These are phyloP conservation scores for Proteles cristata DNA, from an alignment of 2,113 vertebrate species.

Conservation along the genomic window DNA sequence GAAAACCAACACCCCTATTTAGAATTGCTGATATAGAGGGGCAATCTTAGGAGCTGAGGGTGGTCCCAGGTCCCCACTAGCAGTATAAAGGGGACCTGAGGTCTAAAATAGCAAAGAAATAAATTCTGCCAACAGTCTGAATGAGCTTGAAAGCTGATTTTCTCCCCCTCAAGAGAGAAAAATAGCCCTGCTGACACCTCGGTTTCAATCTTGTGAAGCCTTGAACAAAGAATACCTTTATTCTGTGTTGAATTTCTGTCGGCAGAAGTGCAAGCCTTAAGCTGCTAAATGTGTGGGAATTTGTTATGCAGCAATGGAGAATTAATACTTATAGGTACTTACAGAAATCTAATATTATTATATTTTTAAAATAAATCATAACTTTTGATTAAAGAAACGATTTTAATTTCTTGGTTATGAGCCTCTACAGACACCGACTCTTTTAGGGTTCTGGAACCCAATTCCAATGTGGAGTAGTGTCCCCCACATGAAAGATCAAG, in stretches of 20 bases:
- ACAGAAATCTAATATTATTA: neutral
- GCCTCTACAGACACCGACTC: neutral
- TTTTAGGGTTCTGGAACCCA: neutral
- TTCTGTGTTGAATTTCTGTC: neutral
- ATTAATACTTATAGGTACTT: neutral
- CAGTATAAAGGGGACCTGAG: neutral
- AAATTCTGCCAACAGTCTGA: neutral
- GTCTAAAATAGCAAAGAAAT: neutral
- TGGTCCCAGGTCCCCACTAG: fast-evolving
- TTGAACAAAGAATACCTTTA: neutral
- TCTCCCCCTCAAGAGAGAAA: neutral
- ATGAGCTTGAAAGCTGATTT: neutral
- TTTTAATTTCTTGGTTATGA: neutral
- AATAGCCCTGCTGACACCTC: neutral
- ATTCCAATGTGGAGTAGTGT: neutral
- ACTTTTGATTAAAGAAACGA: neutral
- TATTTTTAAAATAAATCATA: neutral
- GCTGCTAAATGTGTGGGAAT: neutral
- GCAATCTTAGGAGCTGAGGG: no score
- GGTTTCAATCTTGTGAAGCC: neutral
- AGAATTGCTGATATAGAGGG: neutral
- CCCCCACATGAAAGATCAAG: neutral
- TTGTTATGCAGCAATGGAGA: neutral
- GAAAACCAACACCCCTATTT: neutral
- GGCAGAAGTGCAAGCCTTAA: neutral